A percentile compares a stretch with the other conserved stretches of the same genome.
These are phyloP conservation scores for Colistium nudipinnis DNA, from an alignment of 2,113 vertebrate species.

Conservation along the genomic window DNA sequence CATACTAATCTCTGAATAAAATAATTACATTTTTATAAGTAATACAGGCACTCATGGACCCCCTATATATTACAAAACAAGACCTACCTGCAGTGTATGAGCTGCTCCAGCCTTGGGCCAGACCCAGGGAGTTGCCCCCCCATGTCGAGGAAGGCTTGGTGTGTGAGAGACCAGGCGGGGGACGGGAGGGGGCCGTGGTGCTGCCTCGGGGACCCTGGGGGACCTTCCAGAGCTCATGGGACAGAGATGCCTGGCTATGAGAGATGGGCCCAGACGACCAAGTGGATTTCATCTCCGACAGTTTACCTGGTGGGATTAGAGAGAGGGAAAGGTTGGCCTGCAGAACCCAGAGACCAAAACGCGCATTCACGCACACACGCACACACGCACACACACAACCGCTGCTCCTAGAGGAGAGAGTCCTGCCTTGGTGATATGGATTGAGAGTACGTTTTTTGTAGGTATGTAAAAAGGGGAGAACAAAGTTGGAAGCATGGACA, in stretches of 20 bases:
- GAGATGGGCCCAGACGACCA: constrained; percentile 94
- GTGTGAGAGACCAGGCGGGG: constrained; percentile 93
- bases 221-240: constrained; percentile 98
- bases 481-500: no score
- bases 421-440: not conserved
- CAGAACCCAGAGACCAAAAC: not conserved
- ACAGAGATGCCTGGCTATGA: constrained; percentile 92
- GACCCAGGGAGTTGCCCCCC: constrained; percentile 90
- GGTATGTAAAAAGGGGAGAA: no score
- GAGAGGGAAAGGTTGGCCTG: not conserved
- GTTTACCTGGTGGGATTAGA: constrained; percentile 85
- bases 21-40: no score
- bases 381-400: not conserved
- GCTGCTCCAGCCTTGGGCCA: constrained; percentile 91
- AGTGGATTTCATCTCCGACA: constrained; percentile 97
- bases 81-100: constrained; percentile 90
- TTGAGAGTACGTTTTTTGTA: no score
- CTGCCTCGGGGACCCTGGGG: constrained; percentile 88
- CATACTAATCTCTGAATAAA: not conserved
- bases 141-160: constrained; percentile 96
- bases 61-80: not conserved
- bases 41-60: no score
- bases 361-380: not conserved
- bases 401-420: constrained; percentile 6
- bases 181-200: constrained; percentile 89